These are phyloP conservation scores for Heliconius hermathena DNA, from an alignment of 1,140 invertebrate species.

Conservation along the genomic window DNA sequence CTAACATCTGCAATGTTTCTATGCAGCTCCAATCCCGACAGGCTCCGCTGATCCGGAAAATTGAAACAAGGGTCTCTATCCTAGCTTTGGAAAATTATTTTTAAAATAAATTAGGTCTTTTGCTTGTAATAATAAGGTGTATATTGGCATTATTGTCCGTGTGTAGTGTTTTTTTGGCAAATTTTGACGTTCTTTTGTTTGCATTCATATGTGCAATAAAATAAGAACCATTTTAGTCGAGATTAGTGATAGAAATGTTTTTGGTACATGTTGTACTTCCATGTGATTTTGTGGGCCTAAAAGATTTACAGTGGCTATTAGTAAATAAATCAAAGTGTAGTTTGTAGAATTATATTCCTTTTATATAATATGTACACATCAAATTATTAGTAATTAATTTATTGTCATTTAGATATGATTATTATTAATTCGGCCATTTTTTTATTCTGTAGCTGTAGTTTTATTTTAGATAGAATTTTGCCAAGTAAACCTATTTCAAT, in stretches of 20 bases:
- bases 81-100: conserved; percentile 18
- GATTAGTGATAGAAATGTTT: conserved; percentile 3
- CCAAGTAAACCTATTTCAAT: too few relatives aligned
- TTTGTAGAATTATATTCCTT: neutral
- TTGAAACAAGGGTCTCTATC: conserved; percentile 68
- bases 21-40: conserved; percentile 58
- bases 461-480: too few relatives aligned
- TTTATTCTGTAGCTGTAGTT: too few relatives aligned
- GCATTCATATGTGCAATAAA: neutral
- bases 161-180: neutral
- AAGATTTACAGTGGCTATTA: conserved; percentile 53
- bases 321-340: conserved; percentile 43
- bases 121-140: conserved; percentile 23
- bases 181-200: conserved; percentile 13
- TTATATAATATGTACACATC: too few relatives aligned
- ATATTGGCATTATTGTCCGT: conserved; percentile 19
- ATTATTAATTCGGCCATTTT: too few relatives aligned
- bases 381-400: too few relatives aligned
- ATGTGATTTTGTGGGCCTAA: conserved; percentile 65
- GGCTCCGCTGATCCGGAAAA: conserved; percentile 71
- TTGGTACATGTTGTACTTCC: conserved; percentile 31
- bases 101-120: neutral
- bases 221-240: conserved; percentile 25
- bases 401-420: too few relatives aligned
- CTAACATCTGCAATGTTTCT: conserved; percentile 55